These are phyloP conservation scores for Cryptus armator DNA, from an alignment of 2,888 invertebrate genomes.

Conservation along the genomic window DNA sequence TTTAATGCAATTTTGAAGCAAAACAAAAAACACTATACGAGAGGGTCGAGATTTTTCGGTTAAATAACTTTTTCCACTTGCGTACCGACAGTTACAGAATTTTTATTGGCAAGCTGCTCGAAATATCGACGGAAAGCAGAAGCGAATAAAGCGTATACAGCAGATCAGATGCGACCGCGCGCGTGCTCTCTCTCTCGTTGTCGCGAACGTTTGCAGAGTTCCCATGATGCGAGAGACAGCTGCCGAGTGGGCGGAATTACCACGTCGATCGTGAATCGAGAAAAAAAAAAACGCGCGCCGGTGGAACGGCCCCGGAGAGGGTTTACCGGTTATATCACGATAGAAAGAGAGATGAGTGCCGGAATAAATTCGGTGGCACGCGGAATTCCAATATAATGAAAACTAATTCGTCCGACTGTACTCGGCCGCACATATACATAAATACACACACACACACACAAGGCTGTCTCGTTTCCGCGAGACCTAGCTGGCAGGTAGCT, in stretches of 20 bases:
- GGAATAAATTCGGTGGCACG: constrained; percentile 63
- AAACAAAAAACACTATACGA: background rate
- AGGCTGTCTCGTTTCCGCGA: constrained; percentile 23
- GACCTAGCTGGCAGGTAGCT: constrained; percentile 6
- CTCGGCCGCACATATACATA: constrained; percentile 15
- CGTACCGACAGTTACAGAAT: constrained; percentile 31
- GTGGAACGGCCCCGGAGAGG: background rate
- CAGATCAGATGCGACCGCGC: background rate
- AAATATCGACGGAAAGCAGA: constrained; percentile 31
- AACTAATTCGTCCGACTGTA: constrained; percentile 63
- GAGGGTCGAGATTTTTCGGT: background rate
- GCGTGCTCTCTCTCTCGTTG: background rate
- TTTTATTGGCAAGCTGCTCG: constrained; percentile 56
- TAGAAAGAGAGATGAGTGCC: constrained; percentile 40
- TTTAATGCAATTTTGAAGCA: background rate
- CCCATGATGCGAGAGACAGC: constrained; percentile 66
- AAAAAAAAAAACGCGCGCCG: constrained; percentile 10
- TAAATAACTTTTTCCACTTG: background rate
- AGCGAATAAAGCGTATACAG: constrained; percentile 17
- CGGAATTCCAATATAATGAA: constrained; percentile 66
- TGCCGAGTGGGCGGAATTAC: constrained; percentile 71
- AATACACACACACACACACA: background rate
- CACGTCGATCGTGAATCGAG: constrained; percentile 61
- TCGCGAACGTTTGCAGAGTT: constrained; percentile 42
- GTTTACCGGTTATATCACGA: constrained; percentile 12